phyloP scores from a whole-genome alignment of 1,140 invertebrate species.

The Thaumetopoea pityocampa region DNA sequence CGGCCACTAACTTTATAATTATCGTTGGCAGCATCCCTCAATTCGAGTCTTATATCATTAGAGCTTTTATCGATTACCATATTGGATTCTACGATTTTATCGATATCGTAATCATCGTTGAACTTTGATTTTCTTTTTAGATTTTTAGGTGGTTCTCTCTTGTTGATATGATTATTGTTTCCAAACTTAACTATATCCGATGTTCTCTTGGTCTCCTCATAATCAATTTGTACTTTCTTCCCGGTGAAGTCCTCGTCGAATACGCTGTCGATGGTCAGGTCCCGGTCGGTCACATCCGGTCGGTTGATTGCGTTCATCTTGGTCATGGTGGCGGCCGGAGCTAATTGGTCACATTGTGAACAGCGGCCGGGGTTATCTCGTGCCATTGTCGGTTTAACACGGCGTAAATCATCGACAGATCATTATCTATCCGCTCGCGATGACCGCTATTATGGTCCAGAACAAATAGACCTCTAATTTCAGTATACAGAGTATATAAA shows the following conservation, averaged over 20 bases:
- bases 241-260: conserved; percentile 42
- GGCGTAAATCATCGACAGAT: conserved; percentile 71
- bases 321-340: conserved; percentile 51
- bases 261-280: conserved; percentile 46
- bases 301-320: conserved; percentile 55
- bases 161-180: conserved; percentile 38
- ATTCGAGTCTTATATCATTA: conserved; percentile 47
- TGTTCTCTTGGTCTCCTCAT: conserved; percentile 27
- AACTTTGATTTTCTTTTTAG: conserved; percentile 39
- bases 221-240: conserved; percentile 34
- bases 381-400: conserved; percentile 67
- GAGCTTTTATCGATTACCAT: conserved; percentile 52
- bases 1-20: conserved; percentile 36
- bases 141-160: conserved; percentile 24
- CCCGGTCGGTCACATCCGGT: conserved; percentile 47
- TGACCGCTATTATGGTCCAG: conserved; percentile 54
- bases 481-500: conserved; percentile 18
- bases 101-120: conserved; percentile 25
- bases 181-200: conserved; percentile 22
- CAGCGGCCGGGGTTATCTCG: conserved; percentile 45
- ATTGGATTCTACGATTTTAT: conserved; percentile 37
- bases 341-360: conserved; percentile 69
- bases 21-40: conserved; percentile 38
- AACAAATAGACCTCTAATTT: conserved; percentile 32
- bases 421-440: conserved; percentile 58